Evolutionary conservation across 2,113 vertebrate genomes (phyloP).

Genomic region (Sapayoa aenigma): DNA sequence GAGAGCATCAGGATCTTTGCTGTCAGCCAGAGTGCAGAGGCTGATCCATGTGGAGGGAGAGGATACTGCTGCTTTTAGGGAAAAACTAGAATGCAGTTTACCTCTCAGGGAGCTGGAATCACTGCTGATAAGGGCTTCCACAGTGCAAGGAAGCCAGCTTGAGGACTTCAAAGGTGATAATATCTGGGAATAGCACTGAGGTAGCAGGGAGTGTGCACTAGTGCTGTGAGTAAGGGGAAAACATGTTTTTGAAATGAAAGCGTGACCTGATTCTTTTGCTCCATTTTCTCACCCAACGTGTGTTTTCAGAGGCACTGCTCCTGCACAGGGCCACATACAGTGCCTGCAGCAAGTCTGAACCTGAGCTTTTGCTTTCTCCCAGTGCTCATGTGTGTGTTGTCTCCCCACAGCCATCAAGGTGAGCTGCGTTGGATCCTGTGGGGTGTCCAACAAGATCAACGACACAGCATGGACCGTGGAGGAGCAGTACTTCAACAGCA

Average conservation of each 20-base stretch:
- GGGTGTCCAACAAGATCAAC: conserved; percentile 86
- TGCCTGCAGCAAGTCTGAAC: background rate
- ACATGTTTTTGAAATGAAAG: background rate
- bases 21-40: background rate
- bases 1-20: background rate
- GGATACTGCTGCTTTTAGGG: background rate
- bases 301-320: background rate
- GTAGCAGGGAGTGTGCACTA: background rate
- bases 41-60: background rate
- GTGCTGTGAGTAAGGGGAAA: background rate
- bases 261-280: background rate
- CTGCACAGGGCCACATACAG: background rate
- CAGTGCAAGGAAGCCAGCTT: background rate
- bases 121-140: background rate
- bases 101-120: background rate
- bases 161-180: background rate
- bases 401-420: conserved; percentile 86
- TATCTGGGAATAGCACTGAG: background rate
- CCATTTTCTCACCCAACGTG: background rate
- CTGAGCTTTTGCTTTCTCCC: background rate
- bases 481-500: conserved; percentile 92
- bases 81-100: background rate
- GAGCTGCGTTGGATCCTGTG: conserved; percentile 88
- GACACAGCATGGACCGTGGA: conserved; percentile 81
- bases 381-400: background rate